Base-by-base conservation (phyloP, 1,140 invertebrate species). In the Formica selysi region DNA sequence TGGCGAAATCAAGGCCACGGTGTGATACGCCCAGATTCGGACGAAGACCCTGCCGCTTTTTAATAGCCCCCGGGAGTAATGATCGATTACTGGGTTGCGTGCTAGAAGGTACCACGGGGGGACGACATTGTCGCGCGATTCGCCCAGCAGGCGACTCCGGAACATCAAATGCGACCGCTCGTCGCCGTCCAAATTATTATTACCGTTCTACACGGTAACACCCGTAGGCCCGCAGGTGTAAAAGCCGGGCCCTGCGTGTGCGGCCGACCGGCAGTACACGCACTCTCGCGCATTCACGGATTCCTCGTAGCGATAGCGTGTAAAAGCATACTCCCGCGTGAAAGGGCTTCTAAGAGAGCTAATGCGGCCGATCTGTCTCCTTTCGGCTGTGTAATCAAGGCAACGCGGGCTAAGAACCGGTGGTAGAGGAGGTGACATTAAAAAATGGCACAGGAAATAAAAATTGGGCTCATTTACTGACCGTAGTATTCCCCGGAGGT, bases 111-210 rank as follows among this genome's bases (percentile, higher is more conserved):
- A 86, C 76, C 32, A 16, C 65, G 48, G 51, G 48, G 64, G 76
- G 80, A 88, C 76, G 36, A 89, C 80, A 89, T 88, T 89, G 88
- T 89, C 88, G 88, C 81, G 86, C 86, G 86, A 84, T 87, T 87
- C 80, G 70, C 88, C 81, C 88, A 89, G 88, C 88, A 70, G 88
- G 88, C 73, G 86, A 88, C 36, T 70, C 38, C 29, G 59, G 38
- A 71, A 86, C 86, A 88, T 89, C 88, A 88, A 89, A 88, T 76
- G 61, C 81, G 51, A 54, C 86, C 86, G 88, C 83, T 62, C 68
- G 81, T 85, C 80, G 79, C 71, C 74, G 29, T 74, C 88, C 76
- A 86, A 88, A 86, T 88, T 89, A 89, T 89, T 87, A 89, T 89
- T 89, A 85, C 88, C 73, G 74, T 65, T 81, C 71, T 57, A 38